phyloP scores from a whole-genome alignment of 2,888 invertebrate species.

The Ferrisia virgata region DNA sequence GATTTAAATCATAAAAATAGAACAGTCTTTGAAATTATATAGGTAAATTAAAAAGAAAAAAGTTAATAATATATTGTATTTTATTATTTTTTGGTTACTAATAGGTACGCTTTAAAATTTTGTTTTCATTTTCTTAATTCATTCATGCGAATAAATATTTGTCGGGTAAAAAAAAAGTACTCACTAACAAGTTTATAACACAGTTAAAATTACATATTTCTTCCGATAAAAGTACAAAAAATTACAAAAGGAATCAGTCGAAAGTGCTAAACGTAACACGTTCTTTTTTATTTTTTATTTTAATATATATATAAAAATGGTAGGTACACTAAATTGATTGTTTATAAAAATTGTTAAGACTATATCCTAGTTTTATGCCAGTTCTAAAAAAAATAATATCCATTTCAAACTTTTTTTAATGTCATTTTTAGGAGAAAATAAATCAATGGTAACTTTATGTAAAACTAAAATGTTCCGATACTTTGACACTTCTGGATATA shows the following conservation, averaged over 20 bases:
- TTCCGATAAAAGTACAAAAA: slow-evolving; percentile 38
- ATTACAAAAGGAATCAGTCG: slow-evolving; percentile 41
- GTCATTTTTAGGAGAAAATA: not conserved
- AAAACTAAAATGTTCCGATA: not conserved
- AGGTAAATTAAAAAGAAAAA: slow-evolving; percentile 5
- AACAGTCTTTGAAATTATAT: slow-evolving; percentile 6
- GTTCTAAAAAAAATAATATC: not conserved
- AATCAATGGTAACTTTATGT: not conserved
- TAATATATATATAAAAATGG: slow-evolving; percentile 25
- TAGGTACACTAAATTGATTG: slow-evolving; percentile 5
- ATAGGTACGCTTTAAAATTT: not conserved
- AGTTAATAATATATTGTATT: not conserved
- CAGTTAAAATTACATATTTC: slow-evolving; percentile 36
- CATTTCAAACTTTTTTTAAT: not conserved
- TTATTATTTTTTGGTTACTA: not conserved
- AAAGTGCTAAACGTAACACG: slow-evolving; percentile 37
- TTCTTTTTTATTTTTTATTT: slow-evolving; percentile 31
- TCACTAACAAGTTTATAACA: slow-evolving; percentile 39
- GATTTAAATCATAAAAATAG: slow-evolving; percentile 4
- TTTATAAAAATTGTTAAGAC: not conserved
- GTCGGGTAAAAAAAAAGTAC: slow-evolving; percentile 25
- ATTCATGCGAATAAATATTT: not conserved
- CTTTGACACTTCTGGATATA: not conserved
- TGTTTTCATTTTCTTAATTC: not conserved
- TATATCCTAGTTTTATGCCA: not conserved